A percentile compares a stretch with the other conserved stretches of the same genome.
Evolutionary conservation across 2,797 vertebrate species (phyloP).

Genomic region (Crotalus adamanteus): DNA sequence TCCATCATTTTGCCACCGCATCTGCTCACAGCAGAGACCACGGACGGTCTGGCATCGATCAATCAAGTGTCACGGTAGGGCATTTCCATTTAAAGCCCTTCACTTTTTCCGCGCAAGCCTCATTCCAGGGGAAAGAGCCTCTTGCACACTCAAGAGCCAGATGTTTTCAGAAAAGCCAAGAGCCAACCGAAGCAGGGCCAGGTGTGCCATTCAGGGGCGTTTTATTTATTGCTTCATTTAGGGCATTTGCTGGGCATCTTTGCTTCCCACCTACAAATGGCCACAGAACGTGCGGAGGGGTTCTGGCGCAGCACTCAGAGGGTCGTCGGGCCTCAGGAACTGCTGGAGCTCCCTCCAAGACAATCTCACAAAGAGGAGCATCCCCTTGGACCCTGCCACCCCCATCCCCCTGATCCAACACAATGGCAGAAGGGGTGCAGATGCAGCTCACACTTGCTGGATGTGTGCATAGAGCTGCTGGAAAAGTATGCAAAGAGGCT

Average conservation of each 20-base stretch:
- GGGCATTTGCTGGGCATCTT: neutral
- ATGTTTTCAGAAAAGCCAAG: neutral
- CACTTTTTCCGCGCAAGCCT: neutral
- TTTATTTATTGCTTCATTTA: neutral
- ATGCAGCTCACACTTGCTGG: neutral
- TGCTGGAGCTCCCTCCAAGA: neutral
- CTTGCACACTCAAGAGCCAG: neutral
- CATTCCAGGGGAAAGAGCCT: neutral
- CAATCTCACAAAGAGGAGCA: neutral
- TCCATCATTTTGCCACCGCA: neutral
- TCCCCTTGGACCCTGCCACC: neutral
- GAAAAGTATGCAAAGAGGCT: neutral
- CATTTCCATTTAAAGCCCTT: neutral
- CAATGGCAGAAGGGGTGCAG: constrained; percentile 16
- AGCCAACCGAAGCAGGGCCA: neutral
- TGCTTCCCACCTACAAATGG: neutral
- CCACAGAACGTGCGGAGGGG: neutral
- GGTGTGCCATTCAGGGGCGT: neutral
- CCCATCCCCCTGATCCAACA: neutral
- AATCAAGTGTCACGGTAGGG: neutral
- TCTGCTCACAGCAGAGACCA: neutral
- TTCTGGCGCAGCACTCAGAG: neutral
- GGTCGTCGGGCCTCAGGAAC: neutral
- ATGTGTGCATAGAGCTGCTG: neutral
- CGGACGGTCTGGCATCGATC: neutral